Percentiles rank a stretch among this genome's conserved stretches.
Conservation (phyloP, 2,888 invertebrate genomes). For the Pogonocherus hispidulus region DNA sequence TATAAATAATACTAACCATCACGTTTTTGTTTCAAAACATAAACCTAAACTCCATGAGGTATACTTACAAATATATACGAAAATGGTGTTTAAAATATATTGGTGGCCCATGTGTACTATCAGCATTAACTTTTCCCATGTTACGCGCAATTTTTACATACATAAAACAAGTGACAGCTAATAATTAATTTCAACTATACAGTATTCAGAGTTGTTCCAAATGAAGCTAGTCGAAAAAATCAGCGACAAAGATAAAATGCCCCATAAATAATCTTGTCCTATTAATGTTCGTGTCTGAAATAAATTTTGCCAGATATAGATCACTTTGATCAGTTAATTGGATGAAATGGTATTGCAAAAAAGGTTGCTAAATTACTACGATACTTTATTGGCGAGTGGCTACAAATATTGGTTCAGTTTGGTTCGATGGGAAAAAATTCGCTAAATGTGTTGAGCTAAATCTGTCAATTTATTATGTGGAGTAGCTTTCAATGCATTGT, state of each 20-base stretch:
- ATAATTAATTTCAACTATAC: not conserved
- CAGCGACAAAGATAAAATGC: constrained; percentile 2
- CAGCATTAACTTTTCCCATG: not conserved
- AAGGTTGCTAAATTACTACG: not conserved
- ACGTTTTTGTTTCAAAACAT: too few relatives aligned
- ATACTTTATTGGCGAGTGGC: not conserved
- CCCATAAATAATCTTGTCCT: constrained; percentile 6
- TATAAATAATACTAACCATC: too few relatives aligned
- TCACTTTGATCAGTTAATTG: constrained; percentile 1
- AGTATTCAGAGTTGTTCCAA: not conserved
- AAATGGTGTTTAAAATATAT: too few relatives aligned
- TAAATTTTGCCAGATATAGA: constrained; percentile 1
- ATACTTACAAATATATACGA: too few relatives aligned
- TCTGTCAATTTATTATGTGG: not conserved
- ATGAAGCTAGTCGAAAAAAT: not conserved
- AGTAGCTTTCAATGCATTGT: not conserved
- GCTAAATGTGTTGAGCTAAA: not conserved
- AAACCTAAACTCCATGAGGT: too few relatives aligned
- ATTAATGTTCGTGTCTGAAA: constrained; percentile 3
- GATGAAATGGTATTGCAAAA: constrained; percentile 4
- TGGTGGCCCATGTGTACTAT: too few relatives aligned
- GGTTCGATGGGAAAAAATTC: not conserved
- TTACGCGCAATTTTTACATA: not conserved
- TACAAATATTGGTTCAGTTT: not conserved
- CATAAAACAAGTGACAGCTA: not conserved